Conservation (phyloP, 2,797 vertebrate genomes). For the Balearica regulorum region DNA sequence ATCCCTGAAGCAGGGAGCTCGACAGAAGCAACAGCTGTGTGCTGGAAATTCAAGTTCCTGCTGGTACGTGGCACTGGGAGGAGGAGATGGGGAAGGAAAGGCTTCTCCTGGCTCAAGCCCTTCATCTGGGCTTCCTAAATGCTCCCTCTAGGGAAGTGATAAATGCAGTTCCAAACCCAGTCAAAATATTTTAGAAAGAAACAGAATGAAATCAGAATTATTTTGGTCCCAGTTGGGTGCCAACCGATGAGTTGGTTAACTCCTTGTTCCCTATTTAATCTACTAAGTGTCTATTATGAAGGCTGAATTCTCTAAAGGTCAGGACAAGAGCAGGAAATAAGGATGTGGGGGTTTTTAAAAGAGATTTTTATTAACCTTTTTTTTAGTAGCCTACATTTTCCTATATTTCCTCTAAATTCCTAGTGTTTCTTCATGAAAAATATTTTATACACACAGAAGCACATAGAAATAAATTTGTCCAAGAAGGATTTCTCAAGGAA, state of each 20-base stretch:
- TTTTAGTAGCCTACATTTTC: neutral
- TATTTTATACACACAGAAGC: neutral
- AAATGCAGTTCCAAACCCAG: neutral
- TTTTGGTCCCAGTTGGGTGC: neutral
- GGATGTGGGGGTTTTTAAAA: neutral
- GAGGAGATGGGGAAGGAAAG: neutral
- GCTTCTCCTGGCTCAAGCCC: neutral
- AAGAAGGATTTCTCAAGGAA: neutral
- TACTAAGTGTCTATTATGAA: neutral
- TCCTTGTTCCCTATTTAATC: neutral
- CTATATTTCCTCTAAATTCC: neutral
- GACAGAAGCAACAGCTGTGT: neutral
- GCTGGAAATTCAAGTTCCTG: neutral
- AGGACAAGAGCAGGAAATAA: neutral
- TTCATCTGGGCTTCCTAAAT: neutral
- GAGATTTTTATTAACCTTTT: neutral
- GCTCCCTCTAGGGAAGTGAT: neutral
- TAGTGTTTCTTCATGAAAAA: neutral
- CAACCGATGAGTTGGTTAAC: fast-evolving
- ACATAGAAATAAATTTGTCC: neutral
- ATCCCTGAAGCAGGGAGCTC: neutral
- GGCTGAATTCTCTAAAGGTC: neutral
- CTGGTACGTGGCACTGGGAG: neutral
- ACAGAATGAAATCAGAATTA: neutral
- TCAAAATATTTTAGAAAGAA: neutral